Evolutionary conservation across 2,888 invertebrate genomes (phyloP), one percentile per base, ranked within the genome.

Genomic region (Argyresthia albistria): DNA sequence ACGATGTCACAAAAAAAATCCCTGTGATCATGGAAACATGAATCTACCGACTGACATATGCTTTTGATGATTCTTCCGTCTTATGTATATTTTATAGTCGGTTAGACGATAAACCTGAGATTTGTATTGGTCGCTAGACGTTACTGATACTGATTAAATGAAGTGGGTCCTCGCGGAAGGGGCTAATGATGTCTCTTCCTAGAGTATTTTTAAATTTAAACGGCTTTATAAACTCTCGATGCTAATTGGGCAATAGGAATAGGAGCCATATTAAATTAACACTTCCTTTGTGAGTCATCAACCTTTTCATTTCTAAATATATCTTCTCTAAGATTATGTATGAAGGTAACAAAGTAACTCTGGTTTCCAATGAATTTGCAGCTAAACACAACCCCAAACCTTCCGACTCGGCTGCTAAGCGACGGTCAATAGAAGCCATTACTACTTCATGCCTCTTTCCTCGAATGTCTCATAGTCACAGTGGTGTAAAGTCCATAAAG

Each of bases 141-240:
- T 81, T 86, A n/a, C n/a, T n/a, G n/a, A n/a, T 76, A 81, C 74
- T 80, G 80, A 81, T 84, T 81, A 79, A n/a, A 82, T 83, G 82
- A 81, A 84, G 80, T 80, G 76, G 77, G 74, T 66, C 25, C 25
- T 25, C 25, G 78, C 80, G 79, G 83, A 82, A 82, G 78, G 73
- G 69, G 60, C 68, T 71, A 71, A 74, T 70, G 69, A 71, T 59
- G 67, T 57, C 62, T 69, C 72, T 83, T 84, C 81, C 74, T 74
- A 75, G 80, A 80, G 84, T 59, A 56, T 51, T 25, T 4, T 25
- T 25, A 4, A 25, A 25, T 2, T 4, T 25, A 25, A 4, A 25
- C 25, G 25, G 25, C 25, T 25, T 25, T 25, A 25, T 25, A 25
- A 25, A 25, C 25, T 25, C 25, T 25, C 6, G 3, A 25, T 25